Percentiles rank a stretch among this genome's conserved stretches.
phyloP scores from a whole-genome alignment of 2,888 invertebrate species.

The Meiosimyza decipiens region DNA sequence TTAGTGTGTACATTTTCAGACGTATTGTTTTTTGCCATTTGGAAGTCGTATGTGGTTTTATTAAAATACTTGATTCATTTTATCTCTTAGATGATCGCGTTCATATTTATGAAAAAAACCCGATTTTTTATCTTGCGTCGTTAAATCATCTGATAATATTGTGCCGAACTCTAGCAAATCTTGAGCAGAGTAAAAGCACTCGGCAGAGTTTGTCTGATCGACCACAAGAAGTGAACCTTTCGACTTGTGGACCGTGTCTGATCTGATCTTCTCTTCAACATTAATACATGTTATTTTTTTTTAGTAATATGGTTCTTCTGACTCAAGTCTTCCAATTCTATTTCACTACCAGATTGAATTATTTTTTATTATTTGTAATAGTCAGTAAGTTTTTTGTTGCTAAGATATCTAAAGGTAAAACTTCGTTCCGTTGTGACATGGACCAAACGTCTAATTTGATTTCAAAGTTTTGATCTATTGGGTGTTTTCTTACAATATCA shows the following conservation, averaged over 20 bases:
- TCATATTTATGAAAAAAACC: conserved; percentile 61
- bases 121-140: conserved; percentile 58
- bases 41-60: background rate
- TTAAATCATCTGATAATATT: conserved; percentile 49
- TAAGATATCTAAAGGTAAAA: too few relatives aligned
- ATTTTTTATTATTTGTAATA: too few relatives aligned
- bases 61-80: conserved; percentile 45
- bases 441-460: too few relatives aligned
- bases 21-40: conserved; percentile 26
- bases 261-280: background rate
- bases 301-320: background rate
- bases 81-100: conserved; percentile 57
- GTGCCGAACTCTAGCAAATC: conserved; percentile 57
- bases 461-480: too few relatives aligned
- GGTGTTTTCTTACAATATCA: too few relatives aligned
- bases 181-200: conserved; percentile 58
- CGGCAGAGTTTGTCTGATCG: conserved; percentile 43
- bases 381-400: too few relatives aligned
- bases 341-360: conserved; percentile 15
- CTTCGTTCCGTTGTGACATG: too few relatives aligned
- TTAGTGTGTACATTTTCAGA: conserved; percentile 56
- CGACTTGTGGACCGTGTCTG: background rate
- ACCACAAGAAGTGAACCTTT: background rate
- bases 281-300: conserved; percentile 4
- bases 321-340: conserved; percentile 23